phyloP scores from a whole-genome alignment of 2,888 invertebrate genomes.

The Eristalinus sepulchralis region DNA sequence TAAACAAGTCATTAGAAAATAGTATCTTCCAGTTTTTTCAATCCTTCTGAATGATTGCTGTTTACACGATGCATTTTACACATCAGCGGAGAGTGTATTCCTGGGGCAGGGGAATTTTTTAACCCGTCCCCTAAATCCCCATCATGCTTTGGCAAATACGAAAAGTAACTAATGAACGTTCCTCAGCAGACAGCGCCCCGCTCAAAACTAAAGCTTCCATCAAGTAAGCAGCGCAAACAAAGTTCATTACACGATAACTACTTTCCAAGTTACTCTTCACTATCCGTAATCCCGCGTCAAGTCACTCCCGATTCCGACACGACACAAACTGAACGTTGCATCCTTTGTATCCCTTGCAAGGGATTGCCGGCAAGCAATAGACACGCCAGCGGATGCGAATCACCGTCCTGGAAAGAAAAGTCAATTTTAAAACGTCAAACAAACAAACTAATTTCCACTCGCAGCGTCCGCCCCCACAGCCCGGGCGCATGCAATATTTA shows the following conservation, averaged over 20 bases:
- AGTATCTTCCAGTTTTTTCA: too few species aligned
- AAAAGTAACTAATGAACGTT: background rate
- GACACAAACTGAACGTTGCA: background rate
- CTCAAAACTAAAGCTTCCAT: background rate
- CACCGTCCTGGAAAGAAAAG: slow-evolving; percentile 33
- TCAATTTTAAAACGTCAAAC: slow-evolving; percentile 56
- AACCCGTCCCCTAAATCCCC: background rate
- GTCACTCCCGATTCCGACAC: background rate
- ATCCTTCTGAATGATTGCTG: background rate
- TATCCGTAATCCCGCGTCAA: background rate
- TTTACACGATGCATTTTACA: background rate
- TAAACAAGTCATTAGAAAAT: too few species aligned
- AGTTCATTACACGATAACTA: background rate
- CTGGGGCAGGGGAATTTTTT: too few species aligned
- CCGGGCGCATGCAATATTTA: slow-evolving; percentile 34
- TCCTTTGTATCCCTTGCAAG: background rate
- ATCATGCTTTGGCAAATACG: background rate
- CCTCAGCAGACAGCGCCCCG: background rate
- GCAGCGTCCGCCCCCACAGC: slow-evolving; percentile 10
- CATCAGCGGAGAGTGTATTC: background rate
- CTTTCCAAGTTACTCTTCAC: background rate
- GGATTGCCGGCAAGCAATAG: background rate
- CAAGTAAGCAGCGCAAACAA: background rate
- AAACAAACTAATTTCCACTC: slow-evolving; percentile 61
- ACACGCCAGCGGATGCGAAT: background rate